phyloP scores from a whole-genome alignment of 1,140 invertebrate species.

The Wasmannia auropunctata region DNA sequence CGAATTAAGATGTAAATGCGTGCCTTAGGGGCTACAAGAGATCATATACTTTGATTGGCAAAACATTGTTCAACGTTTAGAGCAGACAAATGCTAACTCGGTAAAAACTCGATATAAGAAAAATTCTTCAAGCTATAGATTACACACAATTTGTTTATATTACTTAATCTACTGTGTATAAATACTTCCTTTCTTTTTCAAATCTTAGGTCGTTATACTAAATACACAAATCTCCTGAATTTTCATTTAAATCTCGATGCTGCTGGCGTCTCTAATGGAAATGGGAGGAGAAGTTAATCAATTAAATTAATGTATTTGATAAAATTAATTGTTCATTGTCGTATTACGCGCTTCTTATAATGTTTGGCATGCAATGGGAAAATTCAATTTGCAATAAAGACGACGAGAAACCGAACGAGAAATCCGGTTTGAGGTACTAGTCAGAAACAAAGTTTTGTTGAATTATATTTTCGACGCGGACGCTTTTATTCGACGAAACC shows the following conservation, averaged over 20 bases:
- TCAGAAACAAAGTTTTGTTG: neutral
- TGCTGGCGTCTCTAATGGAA: neutral
- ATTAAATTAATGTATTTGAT: slow-evolving; percentile 9
- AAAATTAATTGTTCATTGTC: neutral
- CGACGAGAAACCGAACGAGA: neutral
- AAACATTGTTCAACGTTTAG: neutral
- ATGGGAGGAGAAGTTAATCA: neutral
- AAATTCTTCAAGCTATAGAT: neutral
- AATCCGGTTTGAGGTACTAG: neutral
- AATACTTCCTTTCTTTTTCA: neutral
- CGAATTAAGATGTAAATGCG: slow-evolving; percentile 17
- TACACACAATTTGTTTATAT: neutral
- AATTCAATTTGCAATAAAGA: slow-evolving; percentile 27
- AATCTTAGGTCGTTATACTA: neutral
- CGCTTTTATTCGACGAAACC: neutral
- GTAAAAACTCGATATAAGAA: neutral
- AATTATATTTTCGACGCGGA: neutral
- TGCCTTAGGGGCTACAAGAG: slow-evolving; percentile 6
- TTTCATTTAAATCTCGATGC: slow-evolving; percentile 3
- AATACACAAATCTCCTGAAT: neutral
- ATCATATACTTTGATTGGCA: neutral
- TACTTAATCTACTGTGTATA: neutral
- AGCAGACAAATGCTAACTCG: neutral
- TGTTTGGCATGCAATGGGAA: neutral
- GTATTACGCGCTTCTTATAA: neutral